Evolutionary conservation across 2,797 vertebrate species (phyloP).

Genomic region (Sarcoramphus papa): DNA sequence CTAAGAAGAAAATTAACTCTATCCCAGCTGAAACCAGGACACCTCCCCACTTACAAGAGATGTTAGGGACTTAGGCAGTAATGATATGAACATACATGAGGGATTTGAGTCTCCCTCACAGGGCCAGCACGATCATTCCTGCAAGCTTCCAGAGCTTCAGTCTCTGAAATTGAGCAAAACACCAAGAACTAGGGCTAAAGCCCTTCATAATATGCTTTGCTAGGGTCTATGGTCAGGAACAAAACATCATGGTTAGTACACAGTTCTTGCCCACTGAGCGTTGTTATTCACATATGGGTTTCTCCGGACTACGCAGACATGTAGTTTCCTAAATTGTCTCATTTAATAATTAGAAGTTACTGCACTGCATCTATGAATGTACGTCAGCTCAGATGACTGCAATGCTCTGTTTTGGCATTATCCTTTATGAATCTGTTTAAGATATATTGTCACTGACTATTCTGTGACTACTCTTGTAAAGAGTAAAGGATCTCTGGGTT

Average conservation of each 20-base stretch:
- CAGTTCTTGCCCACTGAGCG: not conserved
- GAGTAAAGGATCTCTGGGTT: constrained; percentile 7
- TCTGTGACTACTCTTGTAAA: not conserved
- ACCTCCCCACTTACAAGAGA: not conserved
- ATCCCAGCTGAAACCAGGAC: too few species aligned
- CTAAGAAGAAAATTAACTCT: too few species aligned
- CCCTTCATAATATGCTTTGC: not conserved
- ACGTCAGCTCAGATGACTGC: not conserved
- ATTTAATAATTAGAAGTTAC: not conserved
- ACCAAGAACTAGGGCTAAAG: not conserved
- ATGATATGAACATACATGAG: not conserved
- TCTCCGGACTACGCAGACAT: not conserved
- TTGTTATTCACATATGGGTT: not conserved
- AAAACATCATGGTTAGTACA: not conserved
- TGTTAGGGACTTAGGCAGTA: not conserved
- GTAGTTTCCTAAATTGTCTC: not conserved
- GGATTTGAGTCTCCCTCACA: not conserved
- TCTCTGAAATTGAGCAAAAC: not conserved
- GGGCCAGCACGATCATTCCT: not conserved
- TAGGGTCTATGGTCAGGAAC: not conserved
- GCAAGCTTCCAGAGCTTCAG: not conserved
- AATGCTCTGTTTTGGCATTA: not conserved
- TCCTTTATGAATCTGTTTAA: not conserved
- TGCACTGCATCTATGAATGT: not conserved
- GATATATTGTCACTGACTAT: not conserved